Conservation (phyloP, 2,113 vertebrate genomes). For the Caloenas nicobarica region DNA sequence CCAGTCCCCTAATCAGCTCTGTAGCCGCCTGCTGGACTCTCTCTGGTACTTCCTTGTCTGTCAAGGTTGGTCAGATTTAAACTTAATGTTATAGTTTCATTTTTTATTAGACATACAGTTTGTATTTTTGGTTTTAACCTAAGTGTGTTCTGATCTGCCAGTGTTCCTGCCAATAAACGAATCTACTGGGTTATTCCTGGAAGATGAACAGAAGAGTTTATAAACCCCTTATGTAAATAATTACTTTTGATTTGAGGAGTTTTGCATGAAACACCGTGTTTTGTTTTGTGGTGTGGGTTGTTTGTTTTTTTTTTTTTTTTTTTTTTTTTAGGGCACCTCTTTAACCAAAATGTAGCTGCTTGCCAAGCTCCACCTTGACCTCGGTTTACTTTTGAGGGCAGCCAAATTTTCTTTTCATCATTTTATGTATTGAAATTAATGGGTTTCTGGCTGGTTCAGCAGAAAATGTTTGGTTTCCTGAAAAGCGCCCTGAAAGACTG, state of each 20-base stretch:
- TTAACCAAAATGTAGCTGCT: background rate
- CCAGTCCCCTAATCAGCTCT: too few relatives aligned
- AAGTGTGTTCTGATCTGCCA: background rate
- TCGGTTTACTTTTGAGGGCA: slow-evolving; percentile 29
- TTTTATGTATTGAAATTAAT: slow-evolving; percentile 19
- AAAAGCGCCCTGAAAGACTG: background rate
- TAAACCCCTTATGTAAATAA: background rate
- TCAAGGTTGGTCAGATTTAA: background rate
- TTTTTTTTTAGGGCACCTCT: background rate
- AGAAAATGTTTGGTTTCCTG: slow-evolving; percentile 33
- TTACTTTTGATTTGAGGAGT: background rate
- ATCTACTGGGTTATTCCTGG: background rate
- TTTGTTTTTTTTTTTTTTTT: too few relatives aligned
- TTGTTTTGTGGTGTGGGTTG: too few relatives aligned
- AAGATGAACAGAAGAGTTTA: background rate
- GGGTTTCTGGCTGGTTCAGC: slow-evolving; percentile 12
- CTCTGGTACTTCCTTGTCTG: too few relatives aligned
- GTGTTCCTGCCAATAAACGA: background rate
- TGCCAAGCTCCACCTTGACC: background rate
- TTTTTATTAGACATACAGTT: background rate
- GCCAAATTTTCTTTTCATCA: background rate
- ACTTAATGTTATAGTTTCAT: background rate
- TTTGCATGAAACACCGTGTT: background rate
- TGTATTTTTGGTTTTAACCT: background rate
- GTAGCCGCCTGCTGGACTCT: too few relatives aligned